Evolutionary conservation across 64 coral and sea anemone species (phyloP).

Genomic region (Cladopsammia gracilis): DNA sequence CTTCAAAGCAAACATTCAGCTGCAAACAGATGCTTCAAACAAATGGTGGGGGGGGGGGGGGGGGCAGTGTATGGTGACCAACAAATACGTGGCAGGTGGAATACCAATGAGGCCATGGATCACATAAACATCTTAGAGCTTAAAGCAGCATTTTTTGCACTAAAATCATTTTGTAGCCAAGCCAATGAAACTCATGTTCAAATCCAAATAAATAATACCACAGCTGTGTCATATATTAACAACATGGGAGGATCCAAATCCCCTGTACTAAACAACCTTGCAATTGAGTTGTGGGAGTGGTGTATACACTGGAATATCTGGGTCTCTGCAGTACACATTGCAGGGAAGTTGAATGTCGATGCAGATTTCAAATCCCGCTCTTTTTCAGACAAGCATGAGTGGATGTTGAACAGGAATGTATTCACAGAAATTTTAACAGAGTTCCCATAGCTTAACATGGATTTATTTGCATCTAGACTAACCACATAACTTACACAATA

Average conservation of each 20-base stretch:
- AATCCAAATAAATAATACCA: constrained; percentile 78
- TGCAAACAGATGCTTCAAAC: constrained; percentile 81
- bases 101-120: constrained; percentile 29
- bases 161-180: constrained; percentile 73
- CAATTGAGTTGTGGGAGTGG: constrained; percentile 65
- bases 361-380: constrained; percentile 40
- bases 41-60: too few relatives aligned
- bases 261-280: constrained; percentile 46
- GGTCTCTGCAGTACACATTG: constrained; percentile 70
- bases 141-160: constrained; percentile 77
- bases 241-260: constrained; percentile 70
- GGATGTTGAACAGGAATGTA: constrained; percentile 55
- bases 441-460: constrained; percentile 65
- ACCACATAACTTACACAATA: constrained; percentile 53
- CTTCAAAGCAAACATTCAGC: constrained; percentile 27
- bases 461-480: constrained; percentile 51
- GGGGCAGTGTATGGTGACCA: constrained; percentile 55
- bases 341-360: constrained; percentile 40
- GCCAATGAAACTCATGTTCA: constrained; percentile 71
- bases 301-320: constrained; percentile 55
- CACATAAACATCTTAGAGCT: constrained; percentile 81
- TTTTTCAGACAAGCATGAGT: constrained; percentile 60
- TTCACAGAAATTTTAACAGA: constrained; percentile 63
- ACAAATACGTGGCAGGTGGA: constrained; percentile 66
- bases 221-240: constrained; percentile 66